Evolutionary conservation across 2,888 invertebrate genomes (phyloP), one percentile per base, ranked within the genome.

Genomic region (Creontiades dilutus): DNA sequence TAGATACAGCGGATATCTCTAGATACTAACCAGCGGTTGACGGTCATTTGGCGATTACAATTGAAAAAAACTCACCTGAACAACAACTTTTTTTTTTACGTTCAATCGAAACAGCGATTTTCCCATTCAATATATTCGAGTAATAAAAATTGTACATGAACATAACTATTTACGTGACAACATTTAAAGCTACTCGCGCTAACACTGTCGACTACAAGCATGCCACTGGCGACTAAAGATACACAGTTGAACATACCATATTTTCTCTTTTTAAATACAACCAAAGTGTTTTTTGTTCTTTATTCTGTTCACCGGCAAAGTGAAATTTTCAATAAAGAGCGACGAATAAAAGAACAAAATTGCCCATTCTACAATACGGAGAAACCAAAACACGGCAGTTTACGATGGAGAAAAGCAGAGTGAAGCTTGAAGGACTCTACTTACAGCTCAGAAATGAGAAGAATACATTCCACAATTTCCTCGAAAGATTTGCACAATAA

Each of bases 131-230:
- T 61, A 61, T 61, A 61, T 13, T 16, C 52, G 52, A 52, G 16
- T 19, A 19, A 61, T 23, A 52, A 52, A 82, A 82, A 82, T 47
- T 82, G 82, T 52, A 82, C 52, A 82, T 82, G 55, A 61, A 85
- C 37, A 61, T 85, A 37, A 27, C 46, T 61, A 85, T 37, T 61
- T 12, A 85, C 85, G 61, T 85, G 85, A 85, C 85, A 85, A 85
- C 86, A 78, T 80, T 88, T 78, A 88, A 88, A 88, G 88, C 88
- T 88, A 88, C 78, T 23, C 13, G 88, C 88, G 88, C 88, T 88
- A 88, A 88, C 88, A 88, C 61, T 76, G 52, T 88, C 12, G 88
- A 78, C 88, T 88, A 88, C 23, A 88, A 88, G 88, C 88, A 27
- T 37, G 80, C 61, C 78, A 52, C 55, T 23, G 75, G 61, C 55